These are phyloP conservation scores for Gavia stellata DNA, from an alignment of 2,113 vertebrate genomes.

Conservation along the genomic window DNA sequence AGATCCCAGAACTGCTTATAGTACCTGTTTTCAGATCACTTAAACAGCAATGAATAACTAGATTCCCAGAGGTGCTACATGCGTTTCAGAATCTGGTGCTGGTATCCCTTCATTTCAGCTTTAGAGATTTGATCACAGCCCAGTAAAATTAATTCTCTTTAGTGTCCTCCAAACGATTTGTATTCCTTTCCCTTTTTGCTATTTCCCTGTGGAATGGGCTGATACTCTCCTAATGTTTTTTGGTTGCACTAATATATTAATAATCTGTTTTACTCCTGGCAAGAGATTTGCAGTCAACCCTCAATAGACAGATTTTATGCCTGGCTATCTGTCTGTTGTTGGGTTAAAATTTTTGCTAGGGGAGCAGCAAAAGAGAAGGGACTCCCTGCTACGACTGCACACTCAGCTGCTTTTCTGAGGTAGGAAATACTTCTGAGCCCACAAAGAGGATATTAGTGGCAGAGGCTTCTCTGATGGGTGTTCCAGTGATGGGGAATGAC, in stretches of 20 bases:
- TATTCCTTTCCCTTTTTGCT: neutral
- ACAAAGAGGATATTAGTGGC: neutral
- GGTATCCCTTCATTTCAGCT: neutral
- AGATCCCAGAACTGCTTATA: neutral
- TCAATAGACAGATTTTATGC: neutral
- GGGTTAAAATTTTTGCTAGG: neutral
- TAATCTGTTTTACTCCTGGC: neutral
- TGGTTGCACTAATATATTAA: neutral
- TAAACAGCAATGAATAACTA: neutral
- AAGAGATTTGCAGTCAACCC: neutral
- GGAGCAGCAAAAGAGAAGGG: neutral
- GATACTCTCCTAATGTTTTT: neutral
- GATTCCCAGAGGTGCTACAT: neutral
- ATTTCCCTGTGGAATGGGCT: neutral
- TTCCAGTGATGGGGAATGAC: neutral
- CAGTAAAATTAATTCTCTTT: neutral
- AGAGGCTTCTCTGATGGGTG: neutral
- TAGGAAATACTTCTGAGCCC: neutral
- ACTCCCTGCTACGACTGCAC: neutral
- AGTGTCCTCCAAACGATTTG: neutral
- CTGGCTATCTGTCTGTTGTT: neutral
- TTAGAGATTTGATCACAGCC: neutral
- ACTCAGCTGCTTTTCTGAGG: neutral
- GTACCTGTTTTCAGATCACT: neutral
- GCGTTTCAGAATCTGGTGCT: neutral